Conservation (phyloP, 1,140 invertebrate species). For the Medauroidea extradentata region DNA sequence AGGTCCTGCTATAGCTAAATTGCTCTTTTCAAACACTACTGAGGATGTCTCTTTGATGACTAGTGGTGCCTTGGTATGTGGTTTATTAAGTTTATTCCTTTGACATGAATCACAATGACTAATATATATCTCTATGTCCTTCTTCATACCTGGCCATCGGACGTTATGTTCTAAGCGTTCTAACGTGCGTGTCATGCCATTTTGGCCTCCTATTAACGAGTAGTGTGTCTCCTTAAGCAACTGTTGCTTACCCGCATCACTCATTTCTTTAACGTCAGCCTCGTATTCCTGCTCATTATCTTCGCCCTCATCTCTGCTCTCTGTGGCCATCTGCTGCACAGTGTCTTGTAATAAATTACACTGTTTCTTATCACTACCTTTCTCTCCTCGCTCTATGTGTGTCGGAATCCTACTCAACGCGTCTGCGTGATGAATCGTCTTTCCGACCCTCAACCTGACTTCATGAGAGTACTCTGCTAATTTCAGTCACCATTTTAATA, state of each 20-base stretch:
- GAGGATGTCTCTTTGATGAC: neutral
- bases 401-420: slow-evolving; percentile 26
- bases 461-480: slow-evolving; percentile 46
- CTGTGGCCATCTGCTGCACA: too few relatives aligned
- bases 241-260: too few relatives aligned
- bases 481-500: slow-evolving; percentile 47
- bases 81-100: neutral
- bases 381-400: too few relatives aligned
- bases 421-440: slow-evolving; percentile 35
- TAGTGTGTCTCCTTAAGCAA: neutral
- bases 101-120: neutral
- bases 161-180: neutral
- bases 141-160: neutral
- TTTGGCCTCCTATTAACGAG: neutral
- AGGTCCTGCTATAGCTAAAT: slow-evolving; percentile 16
- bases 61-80: neutral
- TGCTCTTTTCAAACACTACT: neutral
- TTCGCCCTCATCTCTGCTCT: too few relatives aligned
- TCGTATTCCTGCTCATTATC: too few relatives aligned
- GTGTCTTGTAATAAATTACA: too few relatives aligned
- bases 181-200: too few relatives aligned
- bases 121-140: neutral
- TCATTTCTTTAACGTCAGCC: too few relatives aligned
- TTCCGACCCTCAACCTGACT: slow-evolving; percentile 41
- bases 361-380: too few relatives aligned